These are phyloP conservation scores for Atrina japonica DNA, from an alignment of 2,888 invertebrate genomes.

Conservation along the genomic window DNA sequence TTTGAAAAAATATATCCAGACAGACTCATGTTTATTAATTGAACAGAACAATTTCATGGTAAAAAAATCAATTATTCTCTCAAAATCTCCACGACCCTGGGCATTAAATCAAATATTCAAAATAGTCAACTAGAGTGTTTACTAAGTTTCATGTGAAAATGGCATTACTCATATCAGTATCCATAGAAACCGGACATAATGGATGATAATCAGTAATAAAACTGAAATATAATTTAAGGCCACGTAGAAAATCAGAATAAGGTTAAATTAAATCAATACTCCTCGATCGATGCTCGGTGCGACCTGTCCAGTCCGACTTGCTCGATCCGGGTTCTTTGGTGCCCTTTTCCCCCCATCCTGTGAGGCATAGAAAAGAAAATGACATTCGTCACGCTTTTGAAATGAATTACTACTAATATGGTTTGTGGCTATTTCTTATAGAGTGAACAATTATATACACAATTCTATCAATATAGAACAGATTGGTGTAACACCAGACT, in stretches of 20 bases:
- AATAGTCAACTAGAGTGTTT: slow-evolving; percentile 38
- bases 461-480: no score
- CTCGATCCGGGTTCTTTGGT: no score
- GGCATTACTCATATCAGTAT: slow-evolving; percentile 40
- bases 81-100: background rate
- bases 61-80: background rate
- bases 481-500: no score
- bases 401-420: no score
- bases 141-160: slow-evolving; percentile 44
- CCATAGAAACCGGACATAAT: slow-evolving; percentile 44
- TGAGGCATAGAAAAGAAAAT: no score
- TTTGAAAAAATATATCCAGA: background rate
- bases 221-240: slow-evolving; percentile 46
- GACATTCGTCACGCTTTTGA: no score
- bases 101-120: slow-evolving; percentile 45
- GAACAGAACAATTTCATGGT: slow-evolving; percentile 9
- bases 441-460: no score
- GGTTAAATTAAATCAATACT: slow-evolving; percentile 42
- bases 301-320: slow-evolving; percentile 24
- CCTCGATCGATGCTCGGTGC: slow-evolving; percentile 16
- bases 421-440: no score
- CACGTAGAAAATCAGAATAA: slow-evolving; percentile 39
- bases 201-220: slow-evolving; percentile 42
- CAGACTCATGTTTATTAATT: slow-evolving; percentile 12
- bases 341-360: no score